Percentiles rank a stretch among this genome's conserved stretches.
These are phyloP conservation scores for Hirundichthys speculiger DNA, from an alignment of 2,113 vertebrate genomes.

Conservation along the genomic window DNA sequence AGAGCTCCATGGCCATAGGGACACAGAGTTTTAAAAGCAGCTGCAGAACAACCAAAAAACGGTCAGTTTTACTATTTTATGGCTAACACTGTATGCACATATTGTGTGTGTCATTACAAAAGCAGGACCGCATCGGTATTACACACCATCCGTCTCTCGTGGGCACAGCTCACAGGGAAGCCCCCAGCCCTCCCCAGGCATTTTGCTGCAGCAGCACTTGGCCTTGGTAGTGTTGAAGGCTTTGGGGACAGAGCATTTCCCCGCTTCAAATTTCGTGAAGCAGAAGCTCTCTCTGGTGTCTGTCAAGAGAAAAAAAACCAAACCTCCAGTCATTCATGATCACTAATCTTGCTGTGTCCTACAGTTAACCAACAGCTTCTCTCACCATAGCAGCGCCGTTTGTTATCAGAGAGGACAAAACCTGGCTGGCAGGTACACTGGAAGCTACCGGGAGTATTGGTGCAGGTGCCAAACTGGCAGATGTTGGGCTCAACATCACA, in stretches of 20 bases:
- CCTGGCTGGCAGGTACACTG: constrained; percentile 89
- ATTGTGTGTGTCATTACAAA: neutral
- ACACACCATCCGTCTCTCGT: constrained; percentile 84
- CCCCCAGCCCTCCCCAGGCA: constrained; percentile 93
- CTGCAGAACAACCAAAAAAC: constrained; percentile 64
- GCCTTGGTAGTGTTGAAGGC: constrained; percentile 93
- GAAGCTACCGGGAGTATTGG: constrained; percentile 92
- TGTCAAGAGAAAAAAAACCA: constrained; percentile 49
- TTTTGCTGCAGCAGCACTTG: constrained; percentile 93
- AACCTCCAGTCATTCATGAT: too few species aligned
- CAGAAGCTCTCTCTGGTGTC: constrained; percentile 94
- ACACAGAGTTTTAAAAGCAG: constrained; percentile 85
- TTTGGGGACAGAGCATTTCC: constrained; percentile 91
- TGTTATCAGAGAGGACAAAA: constrained; percentile 90
- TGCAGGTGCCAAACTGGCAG: constrained; percentile 91
- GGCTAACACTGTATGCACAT: neutral
- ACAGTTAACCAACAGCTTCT: constrained; percentile 5
- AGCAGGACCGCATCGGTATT: neutral
- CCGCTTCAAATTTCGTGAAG: constrained; percentile 90
- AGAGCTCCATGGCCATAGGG: constrained; percentile 89
- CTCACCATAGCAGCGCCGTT: constrained; percentile 91
- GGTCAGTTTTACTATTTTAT: neutral
- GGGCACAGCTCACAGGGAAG: constrained; percentile 96
- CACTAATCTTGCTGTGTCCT: neutral
- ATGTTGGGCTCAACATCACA: constrained; percentile 89